These are phyloP conservation scores for Xerus rutilus DNA, from an alignment of 2,797 vertebrate species.

Conservation along the genomic window DNA sequence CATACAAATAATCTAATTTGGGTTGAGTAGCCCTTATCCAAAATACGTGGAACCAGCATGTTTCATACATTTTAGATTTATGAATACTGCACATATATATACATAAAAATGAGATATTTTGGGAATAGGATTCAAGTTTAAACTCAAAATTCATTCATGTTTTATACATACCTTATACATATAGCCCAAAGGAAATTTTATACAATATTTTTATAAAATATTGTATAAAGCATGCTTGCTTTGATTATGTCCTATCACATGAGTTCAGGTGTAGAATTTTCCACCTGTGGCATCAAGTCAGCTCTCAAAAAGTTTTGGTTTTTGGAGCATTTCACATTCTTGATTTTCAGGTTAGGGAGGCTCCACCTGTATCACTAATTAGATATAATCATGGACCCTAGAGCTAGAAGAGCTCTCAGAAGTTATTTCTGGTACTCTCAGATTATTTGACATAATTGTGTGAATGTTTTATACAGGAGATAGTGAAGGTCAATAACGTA, in stretches of 20 bases:
- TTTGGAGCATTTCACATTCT: background rate
- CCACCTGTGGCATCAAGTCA: background rate
- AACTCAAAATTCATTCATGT: background rate
- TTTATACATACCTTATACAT: background rate
- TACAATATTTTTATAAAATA: background rate
- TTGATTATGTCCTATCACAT: background rate
- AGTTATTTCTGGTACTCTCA: conserved; percentile 6
- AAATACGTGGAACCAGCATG: background rate
- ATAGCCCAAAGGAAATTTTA: background rate
- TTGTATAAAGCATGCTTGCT: background rate
- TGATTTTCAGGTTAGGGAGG: background rate
- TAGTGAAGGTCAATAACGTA: background rate
- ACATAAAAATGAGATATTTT: background rate
- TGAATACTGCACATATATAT: background rate
- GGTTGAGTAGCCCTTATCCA: background rate
- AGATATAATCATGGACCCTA: background rate
- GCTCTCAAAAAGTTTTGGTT: background rate
- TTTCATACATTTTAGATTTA: background rate
- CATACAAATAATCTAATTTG: background rate
- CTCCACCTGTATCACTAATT: background rate
- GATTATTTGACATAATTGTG: conserved; percentile 48
- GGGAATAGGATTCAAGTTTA: background rate
- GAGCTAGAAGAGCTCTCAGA: conserved; percentile 29
- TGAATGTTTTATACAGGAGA: background rate
- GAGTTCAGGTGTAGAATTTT: background rate